phyloP scores from a whole-genome alignment of 2,113 vertebrate genomes.

The Hirundichthys speculiger region DNA sequence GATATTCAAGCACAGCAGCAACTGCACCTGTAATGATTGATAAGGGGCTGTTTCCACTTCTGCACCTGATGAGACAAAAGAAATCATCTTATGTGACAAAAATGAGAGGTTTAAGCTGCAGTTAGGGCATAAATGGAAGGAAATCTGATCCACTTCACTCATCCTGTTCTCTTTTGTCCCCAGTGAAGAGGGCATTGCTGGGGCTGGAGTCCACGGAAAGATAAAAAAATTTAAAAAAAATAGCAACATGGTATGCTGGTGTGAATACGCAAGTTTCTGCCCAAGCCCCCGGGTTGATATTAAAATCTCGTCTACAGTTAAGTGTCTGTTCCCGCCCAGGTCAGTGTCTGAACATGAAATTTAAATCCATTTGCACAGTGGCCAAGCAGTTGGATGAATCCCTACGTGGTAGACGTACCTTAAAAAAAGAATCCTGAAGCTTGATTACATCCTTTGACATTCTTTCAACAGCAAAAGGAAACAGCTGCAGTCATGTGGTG shows the following conservation, averaged over 20 bases:
- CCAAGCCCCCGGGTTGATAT: conserved; percentile 1
- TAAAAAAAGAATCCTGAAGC: conserved; percentile 4
- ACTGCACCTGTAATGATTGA: too few relatives aligned
- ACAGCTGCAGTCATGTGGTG: conserved; percentile 62
- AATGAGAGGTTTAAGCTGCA: too few relatives aligned
- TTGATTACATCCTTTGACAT: conserved; percentile 43
- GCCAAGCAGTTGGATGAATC: conserved; percentile 16
- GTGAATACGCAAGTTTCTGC: conserved; percentile 28
- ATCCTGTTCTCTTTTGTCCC: conserved; percentile 52
- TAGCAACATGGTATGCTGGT: conserved; percentile 19
- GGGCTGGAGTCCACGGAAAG: conserved; percentile 26
- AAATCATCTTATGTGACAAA: too few relatives aligned
- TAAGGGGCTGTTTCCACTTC: too few relatives aligned
- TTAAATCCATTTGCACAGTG: conserved; percentile 43
- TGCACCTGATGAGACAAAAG: too few relatives aligned
- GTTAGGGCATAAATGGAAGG: conserved; percentile 1
- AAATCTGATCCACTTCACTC: conserved; percentile 45
- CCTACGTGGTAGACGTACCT: conserved; percentile 9
- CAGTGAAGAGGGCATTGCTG: conserved; percentile 33
- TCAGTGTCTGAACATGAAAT: too few relatives aligned
- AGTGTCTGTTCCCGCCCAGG: too few relatives aligned
- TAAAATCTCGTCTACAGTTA: too few relatives aligned
- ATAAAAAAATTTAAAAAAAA: background rate
- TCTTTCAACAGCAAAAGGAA: conserved; percentile 59
- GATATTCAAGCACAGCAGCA: too few relatives aligned